A percentile compares a stretch with the other conserved stretches of the same genome.
These are phyloP conservation scores for Coenonympha glycerion DNA, from an alignment of 2,888 invertebrate species.

Conservation along the genomic window DNA sequence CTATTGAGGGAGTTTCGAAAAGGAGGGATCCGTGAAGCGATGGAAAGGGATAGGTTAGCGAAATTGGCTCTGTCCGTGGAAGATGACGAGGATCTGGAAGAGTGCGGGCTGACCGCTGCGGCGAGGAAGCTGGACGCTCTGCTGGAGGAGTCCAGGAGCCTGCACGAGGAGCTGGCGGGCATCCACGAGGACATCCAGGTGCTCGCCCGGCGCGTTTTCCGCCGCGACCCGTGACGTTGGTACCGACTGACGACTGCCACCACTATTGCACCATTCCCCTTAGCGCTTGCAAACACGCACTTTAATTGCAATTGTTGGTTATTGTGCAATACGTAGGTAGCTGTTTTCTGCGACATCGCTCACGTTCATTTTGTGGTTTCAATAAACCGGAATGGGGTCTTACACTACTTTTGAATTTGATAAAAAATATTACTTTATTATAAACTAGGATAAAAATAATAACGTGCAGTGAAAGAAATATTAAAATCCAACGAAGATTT, in stretches of 20 bases:
- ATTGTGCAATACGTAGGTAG: not conserved
- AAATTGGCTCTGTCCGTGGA: conserved; percentile 65
- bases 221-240: conserved; percentile 63
- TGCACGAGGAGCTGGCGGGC: conserved; percentile 66
- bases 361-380: too few species aligned
- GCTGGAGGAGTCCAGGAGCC: conserved; percentile 62
- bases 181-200: conserved; percentile 73
- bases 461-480: too few species aligned
- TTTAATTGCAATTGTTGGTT: conserved; percentile 1
- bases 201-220: conserved; percentile 65
- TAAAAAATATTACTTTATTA: too few species aligned
- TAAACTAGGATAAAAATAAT: too few species aligned
- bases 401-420: too few species aligned
- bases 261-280: conserved; percentile 15
- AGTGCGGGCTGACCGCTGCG: conserved; percentile 50
- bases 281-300: conserved; percentile 19
- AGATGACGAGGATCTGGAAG: conserved; percentile 51
- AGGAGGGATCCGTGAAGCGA: conserved; percentile 46
- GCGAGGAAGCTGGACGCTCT: conserved; percentile 61
- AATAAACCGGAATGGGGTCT: too few species aligned
- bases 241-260: conserved; percentile 46
- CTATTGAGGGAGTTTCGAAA: conserved; percentile 43
- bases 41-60: conserved; percentile 61
- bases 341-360: too few species aligned
- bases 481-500: too few species aligned